These are phyloP conservation scores for Drosophila subsilvestris DNA, from an alignment of 2,888 invertebrate genomes.

Conservation along the genomic window DNA sequence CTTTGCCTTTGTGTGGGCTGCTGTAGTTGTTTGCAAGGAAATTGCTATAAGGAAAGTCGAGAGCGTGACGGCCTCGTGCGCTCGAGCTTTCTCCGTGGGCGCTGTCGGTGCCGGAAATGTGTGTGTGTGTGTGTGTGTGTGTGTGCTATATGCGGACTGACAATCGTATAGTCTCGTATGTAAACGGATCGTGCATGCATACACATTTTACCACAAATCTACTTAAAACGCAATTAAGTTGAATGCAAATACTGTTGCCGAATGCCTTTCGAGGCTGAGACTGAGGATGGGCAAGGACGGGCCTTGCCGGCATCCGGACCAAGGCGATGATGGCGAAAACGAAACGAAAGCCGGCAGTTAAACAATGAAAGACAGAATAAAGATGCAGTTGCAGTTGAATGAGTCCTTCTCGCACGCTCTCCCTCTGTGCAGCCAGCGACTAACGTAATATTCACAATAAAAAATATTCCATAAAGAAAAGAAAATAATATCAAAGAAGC, in stretches of 20 bases:
- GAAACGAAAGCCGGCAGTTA: slow-evolving; percentile 49
- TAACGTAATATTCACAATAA: slow-evolving; percentile 42
- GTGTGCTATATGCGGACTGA: slow-evolving; percentile 13
- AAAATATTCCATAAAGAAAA: slow-evolving; percentile 31
- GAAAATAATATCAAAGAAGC: slow-evolving; percentile 33
- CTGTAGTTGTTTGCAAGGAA: slow-evolving; percentile 14
- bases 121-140: background rate
- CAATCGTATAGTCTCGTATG: slow-evolving; percentile 14
- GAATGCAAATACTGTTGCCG: slow-evolving; percentile 70
- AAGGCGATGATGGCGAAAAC: slow-evolving; percentile 45
- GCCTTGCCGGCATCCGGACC: slow-evolving; percentile 14
- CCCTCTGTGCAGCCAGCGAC: slow-evolving; percentile 2
- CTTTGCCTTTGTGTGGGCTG: background rate
- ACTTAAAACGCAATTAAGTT: slow-evolving; percentile 81
- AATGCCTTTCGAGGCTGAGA: slow-evolving; percentile 27
- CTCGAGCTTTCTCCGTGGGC: slow-evolving; percentile 1
- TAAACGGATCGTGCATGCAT: slow-evolving; percentile 15
- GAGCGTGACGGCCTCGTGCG: background rate
- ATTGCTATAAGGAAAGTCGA: slow-evolving; percentile 12
- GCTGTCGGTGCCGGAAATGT: slow-evolving; percentile 3
- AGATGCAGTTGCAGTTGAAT: slow-evolving; percentile 23
- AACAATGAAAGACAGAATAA: slow-evolving; percentile 60
- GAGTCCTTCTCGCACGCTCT: background rate
- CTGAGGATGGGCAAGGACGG: slow-evolving; percentile 11
- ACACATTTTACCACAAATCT: slow-evolving; percentile 72